Conservation (phyloP, 2,797 vertebrate species). For the Numenius phaeopus region DNA sequence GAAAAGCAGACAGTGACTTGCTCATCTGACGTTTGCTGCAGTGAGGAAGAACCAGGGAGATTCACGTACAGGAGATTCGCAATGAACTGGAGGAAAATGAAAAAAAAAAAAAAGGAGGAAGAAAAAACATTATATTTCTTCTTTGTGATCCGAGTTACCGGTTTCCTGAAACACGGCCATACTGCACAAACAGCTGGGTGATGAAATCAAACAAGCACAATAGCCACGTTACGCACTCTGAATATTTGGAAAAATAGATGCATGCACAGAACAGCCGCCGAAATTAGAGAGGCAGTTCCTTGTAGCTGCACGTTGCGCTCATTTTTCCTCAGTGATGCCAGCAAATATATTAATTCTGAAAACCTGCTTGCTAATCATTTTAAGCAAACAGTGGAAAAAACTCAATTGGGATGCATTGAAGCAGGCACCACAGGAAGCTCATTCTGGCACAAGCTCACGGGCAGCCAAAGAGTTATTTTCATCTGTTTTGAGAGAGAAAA, state of each 20-base stretch:
- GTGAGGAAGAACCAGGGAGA: background rate
- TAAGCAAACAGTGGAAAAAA: background rate
- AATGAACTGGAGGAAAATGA: background rate
- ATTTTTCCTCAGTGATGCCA: background rate
- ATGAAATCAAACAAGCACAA: background rate
- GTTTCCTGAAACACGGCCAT: background rate
- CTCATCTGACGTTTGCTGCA: background rate
- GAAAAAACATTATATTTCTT: background rate
- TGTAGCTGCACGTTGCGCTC: background rate
- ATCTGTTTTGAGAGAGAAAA: background rate
- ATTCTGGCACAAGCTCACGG: background rate
- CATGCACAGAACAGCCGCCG: background rate
- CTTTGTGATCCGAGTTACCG: background rate
- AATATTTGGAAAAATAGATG: background rate
- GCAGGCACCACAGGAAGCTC: background rate
- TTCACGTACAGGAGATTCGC: background rate
- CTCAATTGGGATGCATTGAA: background rate
- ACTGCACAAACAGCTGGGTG: background rate
- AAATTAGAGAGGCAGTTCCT: background rate
- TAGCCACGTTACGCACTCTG: background rate
- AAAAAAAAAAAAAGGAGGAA: background rate
- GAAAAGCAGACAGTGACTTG: background rate
- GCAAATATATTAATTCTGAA: background rate
- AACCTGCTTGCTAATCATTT: slow-evolving; percentile 8
- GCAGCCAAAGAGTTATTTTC: background rate